Evolutionary conservation across 2,797 vertebrate species (phyloP).

Genomic region (Anolis apletophallus): DNA sequence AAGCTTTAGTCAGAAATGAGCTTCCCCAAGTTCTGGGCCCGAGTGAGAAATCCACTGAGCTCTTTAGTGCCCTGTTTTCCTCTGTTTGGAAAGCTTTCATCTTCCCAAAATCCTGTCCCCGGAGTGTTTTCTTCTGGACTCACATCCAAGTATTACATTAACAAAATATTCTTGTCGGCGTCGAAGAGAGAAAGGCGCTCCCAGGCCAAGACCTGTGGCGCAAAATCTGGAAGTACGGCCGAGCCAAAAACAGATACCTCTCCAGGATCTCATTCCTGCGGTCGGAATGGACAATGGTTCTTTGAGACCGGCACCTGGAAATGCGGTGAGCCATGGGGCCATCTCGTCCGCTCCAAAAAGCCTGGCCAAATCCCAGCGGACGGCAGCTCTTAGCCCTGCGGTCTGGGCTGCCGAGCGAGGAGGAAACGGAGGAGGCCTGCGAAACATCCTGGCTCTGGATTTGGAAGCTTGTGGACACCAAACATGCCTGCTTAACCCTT

Average conservation of each 20-base stretch:
- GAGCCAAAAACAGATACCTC: neutral
- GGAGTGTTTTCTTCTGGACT: too few species aligned
- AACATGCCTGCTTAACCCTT: neutral
- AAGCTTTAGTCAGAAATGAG: too few species aligned
- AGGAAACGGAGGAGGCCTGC: neutral
- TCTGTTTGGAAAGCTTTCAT: neutral
- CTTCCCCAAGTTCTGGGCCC: neutral
- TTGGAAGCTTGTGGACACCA: neutral
- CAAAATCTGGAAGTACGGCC: neutral
- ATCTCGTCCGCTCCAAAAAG: accelerated
- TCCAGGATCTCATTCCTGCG: neutral
- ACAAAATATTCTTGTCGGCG: conserved; percentile 18
- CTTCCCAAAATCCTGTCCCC: conserved; percentile 3
- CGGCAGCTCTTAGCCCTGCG: neutral
- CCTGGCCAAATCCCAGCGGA: neutral
- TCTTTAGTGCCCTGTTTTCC: neutral
- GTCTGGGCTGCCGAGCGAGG: conserved; percentile 5
- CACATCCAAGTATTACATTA: neutral
- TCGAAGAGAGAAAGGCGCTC: neutral
- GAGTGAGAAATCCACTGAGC: accelerated
- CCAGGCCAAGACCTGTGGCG: neutral
- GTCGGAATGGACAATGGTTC: accelerated
- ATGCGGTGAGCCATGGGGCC: accelerated
- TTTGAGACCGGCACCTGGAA: conserved; percentile 34
- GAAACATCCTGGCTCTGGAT: neutral